Conservation (phyloP, 2,797 vertebrate genomes). For the Novumbra hubbsi region DNA sequence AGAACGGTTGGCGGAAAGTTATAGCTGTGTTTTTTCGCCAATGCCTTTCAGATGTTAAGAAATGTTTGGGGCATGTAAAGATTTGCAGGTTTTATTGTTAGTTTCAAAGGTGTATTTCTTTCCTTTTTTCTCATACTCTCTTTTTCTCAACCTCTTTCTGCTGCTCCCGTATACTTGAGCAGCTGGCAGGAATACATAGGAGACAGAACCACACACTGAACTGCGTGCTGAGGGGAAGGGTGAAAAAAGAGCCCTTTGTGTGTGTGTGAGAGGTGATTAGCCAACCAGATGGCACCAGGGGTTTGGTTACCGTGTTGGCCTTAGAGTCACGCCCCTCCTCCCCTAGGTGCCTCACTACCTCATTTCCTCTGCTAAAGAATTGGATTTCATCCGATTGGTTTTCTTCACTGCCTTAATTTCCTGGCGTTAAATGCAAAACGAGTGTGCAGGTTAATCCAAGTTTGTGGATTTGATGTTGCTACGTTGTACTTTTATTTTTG, state of each 20-base stretch:
- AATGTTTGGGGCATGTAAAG: too few species aligned
- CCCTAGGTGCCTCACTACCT: constrained; percentile 47
- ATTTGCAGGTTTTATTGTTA: background rate
- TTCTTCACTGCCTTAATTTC: constrained; percentile 49
- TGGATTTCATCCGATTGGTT: constrained; percentile 63
- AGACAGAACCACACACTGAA: constrained; percentile 56
- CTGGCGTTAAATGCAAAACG: constrained; percentile 59
- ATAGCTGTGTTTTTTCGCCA: too few species aligned
- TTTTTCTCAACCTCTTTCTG: constrained; percentile 15
- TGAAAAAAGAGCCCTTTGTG: constrained; percentile 58
- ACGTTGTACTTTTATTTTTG: constrained; percentile 35
- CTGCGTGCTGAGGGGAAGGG: constrained; percentile 10
- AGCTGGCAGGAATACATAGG: constrained; percentile 46
- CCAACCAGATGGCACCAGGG: constrained; percentile 47
- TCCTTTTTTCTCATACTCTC: constrained; percentile 11
- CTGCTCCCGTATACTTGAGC: constrained; percentile 48
- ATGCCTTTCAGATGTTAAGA: too few species aligned
- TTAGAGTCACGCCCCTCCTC: constrained; percentile 54
- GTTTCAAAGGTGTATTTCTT: background rate
- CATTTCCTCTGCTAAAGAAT: constrained; percentile 68
- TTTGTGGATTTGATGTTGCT: constrained; percentile 37
- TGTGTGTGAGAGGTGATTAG: constrained; percentile 53
- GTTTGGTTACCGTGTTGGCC: constrained; percentile 62
- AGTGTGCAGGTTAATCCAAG: constrained; percentile 39
- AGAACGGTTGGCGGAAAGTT: too few species aligned